A percentile compares a stretch with the other conserved stretches of the same genome.
These are phyloP conservation scores for Aplocera efformata DNA, from an alignment of 2,888 invertebrate species.

Conservation along the genomic window DNA sequence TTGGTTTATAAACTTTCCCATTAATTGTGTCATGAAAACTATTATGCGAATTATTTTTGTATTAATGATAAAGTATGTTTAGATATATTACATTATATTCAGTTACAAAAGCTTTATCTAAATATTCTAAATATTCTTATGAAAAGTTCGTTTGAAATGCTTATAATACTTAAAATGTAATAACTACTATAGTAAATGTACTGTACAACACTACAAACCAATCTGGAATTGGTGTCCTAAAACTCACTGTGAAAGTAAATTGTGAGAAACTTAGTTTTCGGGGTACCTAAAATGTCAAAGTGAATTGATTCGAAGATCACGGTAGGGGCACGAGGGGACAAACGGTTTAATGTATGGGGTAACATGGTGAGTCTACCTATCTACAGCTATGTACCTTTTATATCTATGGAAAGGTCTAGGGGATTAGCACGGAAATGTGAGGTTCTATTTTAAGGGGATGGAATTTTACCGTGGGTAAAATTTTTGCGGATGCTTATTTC, in stretches of 20 bases:
- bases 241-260: too few relatives aligned
- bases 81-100: too few relatives aligned
- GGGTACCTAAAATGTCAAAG: slow-evolving; percentile 9
- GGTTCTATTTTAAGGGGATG: slow-evolving; percentile 14
- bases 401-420: slow-evolving; percentile 10
- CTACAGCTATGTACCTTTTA: slow-evolving; percentile 4
- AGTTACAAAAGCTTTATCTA: too few relatives aligned
- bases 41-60: too few relatives aligned
- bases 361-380: slow-evolving; percentile 5
- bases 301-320: background rate
- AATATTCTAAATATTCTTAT: too few relatives aligned
- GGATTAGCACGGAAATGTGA: slow-evolving; percentile 16
- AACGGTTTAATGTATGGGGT: slow-evolving; percentile 7
- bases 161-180: too few relatives aligned
- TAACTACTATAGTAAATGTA: too few relatives aligned
- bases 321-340: slow-evolving; percentile 1
- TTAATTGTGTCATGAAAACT: too few relatives aligned
- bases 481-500: slow-evolving; percentile 12
- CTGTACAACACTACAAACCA: background rate
- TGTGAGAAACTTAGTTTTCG: too few relatives aligned
- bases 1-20: too few relatives aligned
- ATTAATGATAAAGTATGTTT: too few relatives aligned
- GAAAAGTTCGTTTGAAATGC: too few relatives aligned
- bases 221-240: background rate
- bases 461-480: slow-evolving; percentile 11